These are phyloP conservation scores for Saturnia japonica DNA, from an alignment of 2,888 invertebrate species.

Conservation along the genomic window DNA sequence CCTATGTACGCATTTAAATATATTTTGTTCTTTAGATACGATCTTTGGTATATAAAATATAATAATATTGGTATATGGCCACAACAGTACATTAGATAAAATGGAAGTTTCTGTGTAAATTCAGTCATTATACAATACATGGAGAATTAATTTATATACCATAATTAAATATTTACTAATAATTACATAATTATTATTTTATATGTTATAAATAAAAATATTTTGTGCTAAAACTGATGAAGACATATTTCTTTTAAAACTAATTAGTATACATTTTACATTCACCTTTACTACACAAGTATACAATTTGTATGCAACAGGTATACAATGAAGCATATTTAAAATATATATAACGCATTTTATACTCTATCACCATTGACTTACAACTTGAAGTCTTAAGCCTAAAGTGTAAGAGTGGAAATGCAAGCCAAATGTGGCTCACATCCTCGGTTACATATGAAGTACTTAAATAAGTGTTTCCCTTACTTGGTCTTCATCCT, in stretches of 20 bases:
- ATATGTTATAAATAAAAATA: conserved; percentile 37
- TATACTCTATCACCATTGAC: conserved; percentile 16
- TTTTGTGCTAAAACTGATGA: conserved; percentile 34
- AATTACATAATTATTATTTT: conserved; percentile 26
- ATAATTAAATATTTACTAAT: conserved; percentile 34
- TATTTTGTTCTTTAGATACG: conserved; percentile 70
- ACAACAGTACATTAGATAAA: conserved; percentile 51
- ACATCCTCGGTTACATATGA: conserved; percentile 10
- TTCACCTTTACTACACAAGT: background rate
- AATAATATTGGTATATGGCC: conserved; percentile 68
- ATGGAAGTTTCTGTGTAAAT: conserved; percentile 56
- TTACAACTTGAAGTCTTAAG: conserved; percentile 15
- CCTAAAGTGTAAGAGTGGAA: conserved; percentile 6
- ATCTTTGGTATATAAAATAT: conserved; percentile 77
- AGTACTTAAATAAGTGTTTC: conserved; percentile 14
- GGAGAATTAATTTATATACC: conserved; percentile 45
- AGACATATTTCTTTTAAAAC: conserved; percentile 25
- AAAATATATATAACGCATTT: conserved; percentile 4
- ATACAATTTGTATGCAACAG: conserved; percentile 18
- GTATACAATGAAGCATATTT: conserved; percentile 4
- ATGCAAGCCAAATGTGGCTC: background rate
- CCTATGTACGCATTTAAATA: conserved; percentile 58
- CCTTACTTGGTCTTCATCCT: conserved; percentile 15
- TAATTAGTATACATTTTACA: conserved; percentile 29
- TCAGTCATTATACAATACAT: conserved; percentile 53